Evolutionary conservation across 2,888 invertebrate genomes (phyloP).

Genomic region (Glyphotaelius pellucidus): DNA sequence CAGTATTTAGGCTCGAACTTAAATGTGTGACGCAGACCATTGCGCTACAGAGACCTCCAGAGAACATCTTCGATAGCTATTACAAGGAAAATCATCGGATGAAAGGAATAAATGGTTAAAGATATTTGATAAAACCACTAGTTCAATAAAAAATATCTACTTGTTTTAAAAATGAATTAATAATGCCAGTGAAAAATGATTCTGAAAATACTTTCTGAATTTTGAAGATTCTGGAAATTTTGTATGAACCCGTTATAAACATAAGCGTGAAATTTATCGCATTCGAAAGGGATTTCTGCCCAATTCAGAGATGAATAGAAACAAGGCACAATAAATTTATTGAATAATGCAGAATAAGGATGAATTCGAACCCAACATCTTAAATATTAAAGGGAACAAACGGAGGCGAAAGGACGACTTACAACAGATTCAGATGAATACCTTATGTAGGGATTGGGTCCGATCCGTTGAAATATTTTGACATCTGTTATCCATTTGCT

Average conservation of each 20-base stretch:
- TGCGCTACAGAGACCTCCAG: too few species aligned
- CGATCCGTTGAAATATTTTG: slow-evolving; percentile 28
- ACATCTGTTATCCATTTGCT: slow-evolving; percentile 34
- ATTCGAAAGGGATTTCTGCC: not conserved
- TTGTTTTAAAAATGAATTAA: too few species aligned
- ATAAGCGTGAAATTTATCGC: not conserved
- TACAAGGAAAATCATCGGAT: too few species aligned
- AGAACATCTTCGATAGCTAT: too few species aligned
- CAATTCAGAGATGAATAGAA: not conserved
- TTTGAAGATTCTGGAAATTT: not conserved
- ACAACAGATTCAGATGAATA: slow-evolving; percentile 22
- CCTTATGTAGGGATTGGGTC: not conserved
- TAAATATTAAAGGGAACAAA: slow-evolving; percentile 21
- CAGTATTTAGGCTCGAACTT: not conserved
- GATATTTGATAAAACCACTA: too few species aligned
- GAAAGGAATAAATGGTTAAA: too few species aligned
- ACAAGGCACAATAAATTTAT: not conserved
- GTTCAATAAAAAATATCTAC: too few species aligned
- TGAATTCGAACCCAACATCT: not conserved
- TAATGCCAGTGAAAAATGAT: too few species aligned
- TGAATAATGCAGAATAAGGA: slow-evolving; percentile 1
- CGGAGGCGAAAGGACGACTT: not conserved
- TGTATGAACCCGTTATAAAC: not conserved
- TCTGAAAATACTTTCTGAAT: not conserved
- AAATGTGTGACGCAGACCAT: not conserved